These are phyloP conservation scores for Blastomussa wellsi DNA, from an alignment of 92 coral and sea anemone genomes.

Conservation along the genomic window DNA sequence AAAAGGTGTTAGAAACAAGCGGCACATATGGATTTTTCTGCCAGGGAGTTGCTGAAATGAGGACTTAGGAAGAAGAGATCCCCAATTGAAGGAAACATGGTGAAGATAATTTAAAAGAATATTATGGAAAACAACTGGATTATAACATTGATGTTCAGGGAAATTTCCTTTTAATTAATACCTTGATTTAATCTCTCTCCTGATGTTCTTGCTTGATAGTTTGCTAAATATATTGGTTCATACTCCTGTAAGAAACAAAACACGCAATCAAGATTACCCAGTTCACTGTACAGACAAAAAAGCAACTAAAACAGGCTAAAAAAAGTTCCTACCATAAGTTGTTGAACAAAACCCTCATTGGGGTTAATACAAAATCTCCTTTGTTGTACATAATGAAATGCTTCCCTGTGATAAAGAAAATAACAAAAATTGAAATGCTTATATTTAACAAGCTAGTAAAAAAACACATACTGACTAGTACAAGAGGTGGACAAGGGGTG, in stretches of 20 bases:
- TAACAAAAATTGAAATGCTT: background rate
- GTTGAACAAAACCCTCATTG: conserved; percentile 97
- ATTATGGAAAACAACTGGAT: too few relatives aligned
- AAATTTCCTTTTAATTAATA: conserved; percentile 4
- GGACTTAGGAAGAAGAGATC: too few relatives aligned
- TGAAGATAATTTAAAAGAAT: too few relatives aligned
- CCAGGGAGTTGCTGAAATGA: too few relatives aligned
- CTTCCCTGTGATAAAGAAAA: conserved; percentile 68
- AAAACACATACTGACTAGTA: too few relatives aligned
- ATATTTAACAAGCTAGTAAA: too few relatives aligned
- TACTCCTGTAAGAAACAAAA: conserved; percentile 67
- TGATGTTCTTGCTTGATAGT: conserved; percentile 75
- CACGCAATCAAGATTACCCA: background rate
- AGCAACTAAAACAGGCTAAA: background rate
- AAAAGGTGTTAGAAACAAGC: background rate
- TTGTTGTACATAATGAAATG: conserved; percentile 93
- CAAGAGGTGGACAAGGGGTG: too few relatives aligned
- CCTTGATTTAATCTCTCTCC: conserved; percentile 50
- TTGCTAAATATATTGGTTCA: conserved; percentile 97
- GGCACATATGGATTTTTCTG: background rate
- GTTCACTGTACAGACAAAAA: background rate
- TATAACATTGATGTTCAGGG: too few relatives aligned
- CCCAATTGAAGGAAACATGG: too few relatives aligned
- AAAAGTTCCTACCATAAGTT: conserved; percentile 68
- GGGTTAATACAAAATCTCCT: conserved; percentile 98